Evolutionary conservation across 2,888 invertebrate genomes (phyloP).

Genomic region (Thera obeliscata): DNA sequence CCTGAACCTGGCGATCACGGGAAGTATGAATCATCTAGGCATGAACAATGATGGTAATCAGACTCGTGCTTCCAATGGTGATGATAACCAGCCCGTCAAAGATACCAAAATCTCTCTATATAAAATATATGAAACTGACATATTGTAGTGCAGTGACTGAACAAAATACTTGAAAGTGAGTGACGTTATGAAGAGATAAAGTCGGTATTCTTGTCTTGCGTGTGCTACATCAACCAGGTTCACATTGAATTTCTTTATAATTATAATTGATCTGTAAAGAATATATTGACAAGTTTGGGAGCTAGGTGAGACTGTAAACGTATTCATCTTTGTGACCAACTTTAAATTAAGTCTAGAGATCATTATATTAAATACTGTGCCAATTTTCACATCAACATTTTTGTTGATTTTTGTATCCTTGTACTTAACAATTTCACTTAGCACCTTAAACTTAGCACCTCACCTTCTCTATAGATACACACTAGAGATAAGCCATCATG

Average conservation of each 20-base stretch:
- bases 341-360: neutral
- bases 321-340: neutral
- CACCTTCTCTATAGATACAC: neutral
- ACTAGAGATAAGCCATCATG: neutral
- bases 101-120: slow-evolving; percentile 82
- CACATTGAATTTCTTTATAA: neutral
- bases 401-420: slow-evolving; percentile 1
- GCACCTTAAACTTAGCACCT: slow-evolving; percentile 8
- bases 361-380: neutral
- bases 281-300: neutral
- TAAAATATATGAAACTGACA: slow-evolving; percentile 96
- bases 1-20: slow-evolving; percentile 85
- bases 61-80: slow-evolving; percentile 1
- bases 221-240: neutral
- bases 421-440: slow-evolving; percentile 1
- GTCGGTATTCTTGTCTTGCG: neutral
- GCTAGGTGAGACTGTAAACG: neutral
- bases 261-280: neutral
- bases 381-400: neutral
- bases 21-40: slow-evolving; percentile 67
- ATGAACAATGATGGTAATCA: slow-evolving; percentile 37
- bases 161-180: neutral
- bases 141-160: slow-evolving; percentile 84
- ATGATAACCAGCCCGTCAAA: slow-evolving; percentile 35
- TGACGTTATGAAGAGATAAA: neutral